Base-by-base conservation (phyloP, 1,140 invertebrate species). In the Plectrocnemia conspersa region DNA sequence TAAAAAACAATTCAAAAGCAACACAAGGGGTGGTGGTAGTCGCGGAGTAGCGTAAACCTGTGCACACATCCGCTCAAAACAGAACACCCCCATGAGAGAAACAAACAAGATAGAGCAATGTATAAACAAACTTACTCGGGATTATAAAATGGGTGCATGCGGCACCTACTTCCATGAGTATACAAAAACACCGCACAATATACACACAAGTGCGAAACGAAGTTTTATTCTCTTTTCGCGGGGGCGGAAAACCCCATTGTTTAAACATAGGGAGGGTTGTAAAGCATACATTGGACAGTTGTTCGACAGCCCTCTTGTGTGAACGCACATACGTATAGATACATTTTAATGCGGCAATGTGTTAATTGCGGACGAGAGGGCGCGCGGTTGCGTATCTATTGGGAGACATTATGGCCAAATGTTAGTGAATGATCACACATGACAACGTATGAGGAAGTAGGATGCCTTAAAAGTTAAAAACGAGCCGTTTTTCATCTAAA, bases 41-140 rank as follows among this genome's bases (percentile, higher is more conserved):
- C 27, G 27, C 27, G 27, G 27, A 29, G n/a, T 6, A 29, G 27
- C n/a, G n/a, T n/a, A n/a, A 10, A 44, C 46, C 46, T 55, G 41
- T 38, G 57, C 57, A 55, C 48, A 55, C 57, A 59, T 59, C 57
- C 57, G 57, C 47, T 59, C 32, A 52, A 48, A 52, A 59, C 57
- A 55, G 57, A 54, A 59, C 57, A 55, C 53, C 56, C 56, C 57
- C 52, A 55, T 59, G 46, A 44, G 38, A 50, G 46, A 54, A 33
- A 47, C 56, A 58, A 58, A 58, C 56, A 58, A 41, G 22, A 16
- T 45, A 25, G 21, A 10, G 33, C 21, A 38, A 25, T 15, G 22
- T 13, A 13, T 35, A 58, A 54, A 54, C 56, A 54, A 58, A 58
- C 52, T n/a, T n/a, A n/a, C n/a, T n/a, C 22, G 24, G 21, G 23